Percentiles rank a stretch among this genome's conserved stretches.
These are phyloP conservation scores for Bugulina stolonifera DNA, from an alignment of 2,888 invertebrate genomes.

Conservation along the genomic window DNA sequence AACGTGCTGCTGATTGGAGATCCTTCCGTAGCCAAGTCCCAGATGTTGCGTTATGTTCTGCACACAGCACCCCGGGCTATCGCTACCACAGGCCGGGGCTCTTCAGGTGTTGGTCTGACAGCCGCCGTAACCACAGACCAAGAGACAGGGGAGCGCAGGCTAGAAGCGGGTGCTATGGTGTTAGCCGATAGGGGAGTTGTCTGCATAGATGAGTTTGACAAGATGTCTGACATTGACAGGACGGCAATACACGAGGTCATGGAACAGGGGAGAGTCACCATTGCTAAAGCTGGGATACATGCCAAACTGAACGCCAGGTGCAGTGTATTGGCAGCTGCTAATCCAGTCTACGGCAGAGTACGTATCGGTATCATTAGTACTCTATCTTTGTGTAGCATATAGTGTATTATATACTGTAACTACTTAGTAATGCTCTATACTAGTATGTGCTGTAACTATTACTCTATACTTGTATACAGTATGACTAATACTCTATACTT, in stretches of 20 bases:
- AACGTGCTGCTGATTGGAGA: constrained; percentile 93
- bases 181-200: constrained; percentile 95
- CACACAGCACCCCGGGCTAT: constrained; percentile 91
- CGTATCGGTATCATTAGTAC: too few relatives aligned
- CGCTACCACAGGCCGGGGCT: constrained; percentile 93
- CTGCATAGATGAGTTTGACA: constrained; percentile 94
- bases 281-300: constrained; percentile 96
- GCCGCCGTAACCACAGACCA: constrained; percentile 95
- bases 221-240: constrained; percentile 96
- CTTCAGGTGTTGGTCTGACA: constrained; percentile 95
- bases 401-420: too few relatives aligned
- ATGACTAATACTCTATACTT: too few relatives aligned
- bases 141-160: constrained; percentile 71
- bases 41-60: constrained; percentile 76
- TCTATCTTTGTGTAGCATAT: too few relatives aligned
- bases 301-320: constrained; percentile 94
- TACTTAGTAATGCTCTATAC: too few relatives aligned
- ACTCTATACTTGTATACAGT: too few relatives aligned
- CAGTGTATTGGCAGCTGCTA: constrained; percentile 96
- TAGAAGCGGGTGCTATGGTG: constrained; percentile 95
- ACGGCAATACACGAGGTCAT: constrained; percentile 99
- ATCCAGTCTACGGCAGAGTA: constrained; percentile 93
- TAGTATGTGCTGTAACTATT: too few relatives aligned
- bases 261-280: constrained; percentile 94
- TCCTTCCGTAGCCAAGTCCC: constrained; percentile 98